Conservation (phyloP, 1,140 invertebrate species). For the Geopemphigus sp. region DNA sequence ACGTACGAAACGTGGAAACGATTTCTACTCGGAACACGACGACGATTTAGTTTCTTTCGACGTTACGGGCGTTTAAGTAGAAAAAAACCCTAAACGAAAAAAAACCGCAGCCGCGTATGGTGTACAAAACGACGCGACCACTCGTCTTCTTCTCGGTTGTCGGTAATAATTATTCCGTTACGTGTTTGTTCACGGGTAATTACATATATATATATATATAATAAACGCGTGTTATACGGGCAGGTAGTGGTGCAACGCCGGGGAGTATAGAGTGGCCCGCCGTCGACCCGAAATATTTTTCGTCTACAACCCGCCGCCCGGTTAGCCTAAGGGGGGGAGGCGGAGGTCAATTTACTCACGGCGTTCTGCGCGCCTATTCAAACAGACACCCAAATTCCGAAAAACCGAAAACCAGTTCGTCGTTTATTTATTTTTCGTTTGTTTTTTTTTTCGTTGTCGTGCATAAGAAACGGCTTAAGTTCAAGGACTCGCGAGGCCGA, state of each 20-base stretch:
- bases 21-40: conserved; percentile 22
- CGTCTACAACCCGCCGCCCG: not conserved
- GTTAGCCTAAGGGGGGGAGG: not conserved
- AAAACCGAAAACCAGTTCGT: not conserved
- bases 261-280: too few species aligned
- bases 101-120: not conserved
- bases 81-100: not conserved
- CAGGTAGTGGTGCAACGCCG: not conserved
- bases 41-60: conserved; percentile 9
- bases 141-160: conserved; percentile 47
- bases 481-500: not conserved
- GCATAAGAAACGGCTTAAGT: not conserved
- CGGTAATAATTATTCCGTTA: conserved; percentile 45
- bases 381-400: not conserved
- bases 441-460: too few species aligned
- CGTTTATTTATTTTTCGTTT: too few species aligned
- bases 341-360: not conserved
- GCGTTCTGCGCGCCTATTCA: not conserved
- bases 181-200: conserved; percentile 43
- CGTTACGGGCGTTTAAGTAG: not conserved
- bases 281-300: conserved; percentile 1
- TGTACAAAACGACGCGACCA: conserved; percentile 25
- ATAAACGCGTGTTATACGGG: too few species aligned
- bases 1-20: not conserved
- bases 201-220: conserved; percentile 2